Conservation (phyloP, 2,888 invertebrate species). For the Drosophila trichaetosa region DNA sequence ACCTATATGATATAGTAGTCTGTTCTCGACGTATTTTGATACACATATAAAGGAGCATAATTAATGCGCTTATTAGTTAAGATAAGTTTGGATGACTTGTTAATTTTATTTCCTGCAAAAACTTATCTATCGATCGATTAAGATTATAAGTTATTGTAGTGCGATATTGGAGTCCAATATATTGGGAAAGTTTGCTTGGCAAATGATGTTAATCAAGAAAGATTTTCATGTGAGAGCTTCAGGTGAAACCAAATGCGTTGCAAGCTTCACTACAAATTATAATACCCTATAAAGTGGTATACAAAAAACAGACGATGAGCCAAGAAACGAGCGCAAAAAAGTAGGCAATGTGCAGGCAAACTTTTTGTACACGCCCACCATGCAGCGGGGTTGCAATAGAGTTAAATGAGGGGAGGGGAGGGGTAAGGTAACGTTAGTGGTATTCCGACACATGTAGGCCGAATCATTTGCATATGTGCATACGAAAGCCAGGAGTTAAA, state of each 20-base stretch:
- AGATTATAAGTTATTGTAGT: not conserved
- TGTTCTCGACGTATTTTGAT: not conserved
- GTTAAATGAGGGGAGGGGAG: not conserved
- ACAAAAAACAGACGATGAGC: slow-evolving; percentile 14
- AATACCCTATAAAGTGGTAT: not conserved
- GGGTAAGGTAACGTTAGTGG: slow-evolving; percentile 26
- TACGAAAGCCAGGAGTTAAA: slow-evolving; percentile 63
- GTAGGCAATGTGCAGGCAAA: slow-evolving; percentile 67
- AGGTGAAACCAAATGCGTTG: too few relatives aligned
- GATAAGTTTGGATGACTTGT: not conserved
- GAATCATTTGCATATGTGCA: slow-evolving; percentile 77
- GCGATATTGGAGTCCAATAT: not conserved
- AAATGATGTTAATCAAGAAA: not conserved
- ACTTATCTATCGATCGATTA: not conserved
- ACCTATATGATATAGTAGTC: not conserved
- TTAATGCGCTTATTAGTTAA: not conserved
- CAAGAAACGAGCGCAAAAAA: slow-evolving; percentile 54
- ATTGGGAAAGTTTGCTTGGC: not conserved
- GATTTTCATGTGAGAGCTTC: not conserved
- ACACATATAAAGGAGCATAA: not conserved
- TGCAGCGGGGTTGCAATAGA: not conserved
- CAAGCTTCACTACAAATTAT: not conserved
- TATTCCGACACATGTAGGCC: slow-evolving; percentile 72
- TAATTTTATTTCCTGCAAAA: not conserved
- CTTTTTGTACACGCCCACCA: slow-evolving; percentile 39